Base-by-base conservation (phyloP, 2,888 invertebrate genomes). In the Tupiocoris notatus region DNA sequence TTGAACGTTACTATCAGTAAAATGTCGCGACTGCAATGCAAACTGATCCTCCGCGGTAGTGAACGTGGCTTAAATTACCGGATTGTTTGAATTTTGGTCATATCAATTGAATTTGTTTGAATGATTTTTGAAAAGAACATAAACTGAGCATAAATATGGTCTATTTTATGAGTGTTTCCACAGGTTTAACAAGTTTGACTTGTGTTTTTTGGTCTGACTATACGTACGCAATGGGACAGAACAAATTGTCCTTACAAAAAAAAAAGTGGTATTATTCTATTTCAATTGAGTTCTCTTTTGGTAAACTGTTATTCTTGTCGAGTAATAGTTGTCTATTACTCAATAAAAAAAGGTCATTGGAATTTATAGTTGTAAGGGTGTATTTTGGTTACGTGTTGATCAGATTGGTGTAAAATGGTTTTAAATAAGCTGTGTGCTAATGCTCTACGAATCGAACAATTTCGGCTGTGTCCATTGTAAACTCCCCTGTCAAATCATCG, bases 181-280 rank as follows among this genome's bases (percentile, higher is more conserved):
- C 67, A 67, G 67, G 67, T 67, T 39, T 20, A 39, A 67, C 67
- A 25, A 24, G 57, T 67, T 54, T 67, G 67, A 56, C 67, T 56
- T 67, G 67, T 67, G 65, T 65, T 25, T 39, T 39, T 39, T 39
- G 39, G 39, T 39, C 39, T 39, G 39, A 39, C 39, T 7, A 39
- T 39, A 39, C 39, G 39, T 39, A 39, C 39, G 12, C 39, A 12
- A 12, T 39, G 39, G 39, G 39, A 39, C 39, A 39, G 6, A 39
- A 39, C 39, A 12, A 39, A 39, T 39, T 39, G 39, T 39, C 39
- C 39, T 39, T 39, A 39, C 12, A 12, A 39, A 39, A 39, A n/a
- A n/a, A n/a, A n/a, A n/a, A n/a, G n/a, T n/a, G n/a, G n/a, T n/a
- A n/a, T n/a, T n/a, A n/a, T n/a, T n/a, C n/a, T n/a, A n/a, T n/a